phyloP scores from a whole-genome alignment of 2,888 invertebrate species.

The Orthosia cruda region DNA sequence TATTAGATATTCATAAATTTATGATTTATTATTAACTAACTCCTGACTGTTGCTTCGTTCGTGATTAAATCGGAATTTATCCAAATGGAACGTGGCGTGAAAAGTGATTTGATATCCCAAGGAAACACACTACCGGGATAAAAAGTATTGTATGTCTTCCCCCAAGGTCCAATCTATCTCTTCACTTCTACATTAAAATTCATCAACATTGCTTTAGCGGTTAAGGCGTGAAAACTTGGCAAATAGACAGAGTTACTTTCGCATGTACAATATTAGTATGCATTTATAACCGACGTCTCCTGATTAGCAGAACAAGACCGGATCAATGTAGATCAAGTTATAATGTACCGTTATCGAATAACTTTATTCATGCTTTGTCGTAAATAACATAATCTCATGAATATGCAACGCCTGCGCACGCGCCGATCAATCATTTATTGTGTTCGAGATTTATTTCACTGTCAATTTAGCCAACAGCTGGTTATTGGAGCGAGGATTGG shows the following conservation, averaged over 20 bases:
- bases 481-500: constrained; percentile 31
- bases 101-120: too few relatives aligned
- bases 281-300: constrained; percentile 19
- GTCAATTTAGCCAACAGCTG: constrained; percentile 40
- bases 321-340: constrained; percentile 58
- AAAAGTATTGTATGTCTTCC: too few relatives aligned
- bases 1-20: constrained; percentile 22
- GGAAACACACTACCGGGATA: too few relatives aligned
- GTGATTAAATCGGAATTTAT: too few relatives aligned
- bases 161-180: too few relatives aligned
- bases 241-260: too few relatives aligned
- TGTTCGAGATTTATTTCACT: constrained; percentile 53
- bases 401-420: constrained; percentile 52
- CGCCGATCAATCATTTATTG: constrained; percentile 55
- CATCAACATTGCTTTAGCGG: too few relatives aligned
- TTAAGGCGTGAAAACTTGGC: too few relatives aligned
- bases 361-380: constrained; percentile 53
- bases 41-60: too few relatives aligned
- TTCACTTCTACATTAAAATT: too few relatives aligned
- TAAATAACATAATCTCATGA: constrained; percentile 57
- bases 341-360: constrained; percentile 53
- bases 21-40: constrained; percentile 32
- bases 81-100: too few relatives aligned
- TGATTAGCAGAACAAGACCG: constrained; percentile 45
- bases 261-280: too few relatives aligned